These are phyloP conservation scores for Andrena camellia DNA, from an alignment of 2,888 invertebrate genomes.

Conservation along the genomic window DNA sequence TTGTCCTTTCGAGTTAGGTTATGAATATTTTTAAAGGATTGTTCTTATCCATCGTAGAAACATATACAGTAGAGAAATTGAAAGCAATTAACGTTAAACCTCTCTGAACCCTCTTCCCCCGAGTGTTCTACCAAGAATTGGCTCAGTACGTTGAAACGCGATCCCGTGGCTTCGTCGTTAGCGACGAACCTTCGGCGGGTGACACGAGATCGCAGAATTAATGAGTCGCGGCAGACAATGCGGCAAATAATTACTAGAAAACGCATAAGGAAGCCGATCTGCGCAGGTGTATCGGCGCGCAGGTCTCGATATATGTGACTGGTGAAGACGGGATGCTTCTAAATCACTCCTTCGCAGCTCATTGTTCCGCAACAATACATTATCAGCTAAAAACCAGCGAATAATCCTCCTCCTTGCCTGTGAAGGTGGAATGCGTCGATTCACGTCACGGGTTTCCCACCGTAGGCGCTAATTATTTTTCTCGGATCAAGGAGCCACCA, in stretches of 20 bases:
- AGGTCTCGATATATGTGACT: conserved; percentile 61
- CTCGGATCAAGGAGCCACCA: neutral
- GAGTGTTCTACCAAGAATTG: conserved; percentile 9
- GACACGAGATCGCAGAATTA: conserved; percentile 58
- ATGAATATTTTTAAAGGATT: neutral
- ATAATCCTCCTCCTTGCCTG: conserved; percentile 20
- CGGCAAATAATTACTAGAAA: conserved; percentile 66
- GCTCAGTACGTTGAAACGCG: conserved; percentile 23
- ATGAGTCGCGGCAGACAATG: conserved; percentile 67
- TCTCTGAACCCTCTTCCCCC: neutral
- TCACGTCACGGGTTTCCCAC: conserved; percentile 45
- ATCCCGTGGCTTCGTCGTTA: conserved; percentile 47
- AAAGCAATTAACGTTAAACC: conserved; percentile 27
- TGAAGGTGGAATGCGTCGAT: conserved; percentile 44
- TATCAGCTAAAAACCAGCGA: conserved; percentile 44
- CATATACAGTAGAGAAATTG: conserved; percentile 11
- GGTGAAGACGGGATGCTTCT: conserved; percentile 47
- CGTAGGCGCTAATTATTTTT: conserved; percentile 53
- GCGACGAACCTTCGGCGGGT: conserved; percentile 49
- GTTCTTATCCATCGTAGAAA: neutral
- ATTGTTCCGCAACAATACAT: conserved; percentile 58
- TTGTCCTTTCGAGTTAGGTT: neutral
- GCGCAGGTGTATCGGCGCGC: conserved; percentile 65
- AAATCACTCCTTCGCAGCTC: conserved; percentile 65
- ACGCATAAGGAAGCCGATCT: conserved; percentile 68